These are phyloP conservation scores for Sisyra nigra DNA, from an alignment of 2,888 invertebrate genomes.

Conservation along the genomic window DNA sequence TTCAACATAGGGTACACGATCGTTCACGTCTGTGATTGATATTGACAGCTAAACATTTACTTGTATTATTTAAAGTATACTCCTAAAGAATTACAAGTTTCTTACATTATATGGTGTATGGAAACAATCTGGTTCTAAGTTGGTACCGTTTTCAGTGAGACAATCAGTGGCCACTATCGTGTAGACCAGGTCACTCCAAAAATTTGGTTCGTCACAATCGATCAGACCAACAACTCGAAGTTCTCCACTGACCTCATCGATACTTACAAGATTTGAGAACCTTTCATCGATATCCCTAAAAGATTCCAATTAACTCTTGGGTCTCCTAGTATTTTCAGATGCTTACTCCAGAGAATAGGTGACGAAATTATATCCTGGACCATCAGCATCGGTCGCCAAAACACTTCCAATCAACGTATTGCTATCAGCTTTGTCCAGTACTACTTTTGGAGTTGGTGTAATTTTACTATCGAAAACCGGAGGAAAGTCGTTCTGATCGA, in stretches of 20 bases:
- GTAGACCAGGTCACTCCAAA: conserved; percentile 32
- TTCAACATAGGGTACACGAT: conserved; percentile 30
- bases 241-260: conserved; percentile 33
- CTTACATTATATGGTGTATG: not conserved
- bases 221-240: conserved; percentile 28
- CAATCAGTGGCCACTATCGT: conserved; percentile 35
- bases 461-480: conserved; percentile 36
- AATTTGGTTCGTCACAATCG: conserved; percentile 23
- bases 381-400: conserved; percentile 42
- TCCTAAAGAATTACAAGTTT: not conserved
- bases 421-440: conserved; percentile 34
- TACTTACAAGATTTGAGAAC: conserved; percentile 29
- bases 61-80: not conserved
- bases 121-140: not conserved
- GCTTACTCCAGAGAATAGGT: conserved; percentile 37
- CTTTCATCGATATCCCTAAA: conserved; percentile 21
- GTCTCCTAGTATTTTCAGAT: not conserved
- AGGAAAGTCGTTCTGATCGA: conserved; percentile 45
- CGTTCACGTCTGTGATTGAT: conserved; percentile 41
- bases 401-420: conserved; percentile 38
- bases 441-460: conserved; percentile 25
- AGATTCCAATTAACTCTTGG: conserved; percentile 11
- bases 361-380: conserved; percentile 37
- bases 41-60: conserved; percentile 27
- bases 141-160: not conserved